Evolutionary conservation across 2,797 vertebrate species (phyloP), one percentile per base, ranked within the genome.

Genomic region (Gadopsis bispinosus): DNA sequence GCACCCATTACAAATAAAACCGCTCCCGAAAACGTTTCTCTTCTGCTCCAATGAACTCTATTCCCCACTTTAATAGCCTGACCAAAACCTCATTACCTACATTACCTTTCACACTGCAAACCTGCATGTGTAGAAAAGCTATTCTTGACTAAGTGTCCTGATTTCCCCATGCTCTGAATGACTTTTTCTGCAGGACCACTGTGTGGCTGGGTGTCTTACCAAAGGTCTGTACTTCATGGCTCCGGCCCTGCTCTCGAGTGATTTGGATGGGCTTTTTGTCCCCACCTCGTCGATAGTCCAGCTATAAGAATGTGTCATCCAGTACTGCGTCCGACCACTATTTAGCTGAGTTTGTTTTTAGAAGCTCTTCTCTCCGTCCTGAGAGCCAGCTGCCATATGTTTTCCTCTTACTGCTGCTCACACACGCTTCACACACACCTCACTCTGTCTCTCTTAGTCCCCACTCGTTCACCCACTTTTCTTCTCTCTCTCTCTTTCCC

Each of bases 151-250:
- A n/a, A 50, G 16, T 4, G 22, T 26, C 17, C 9, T 9, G n/a
- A 41, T 17, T 29, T 26, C 33, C 22, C 10, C 41, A 8, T 1
- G 6, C 29, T 54, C 73, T 17, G 4, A 39, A 3, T 10, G 59
- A 62, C 33, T 8, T 54, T 50, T 39, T 31, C 31, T 45, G n/a
- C 9, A 13, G 26, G 39, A 55, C 7, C 9, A 53, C 37, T 1
- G 31, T 16, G 26, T 1, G 17, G 55, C 59, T 37, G 54, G 10
- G n/a, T 20, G 62, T 87, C 94, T 95, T 91, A 95, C 95, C 95
- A 91, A 51, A 71, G 90, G 87, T 92, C 92, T 90, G 87, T 95
- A 94, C 90, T 94, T 96, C 93, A 95, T 95, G 86, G 79, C 65
- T 84, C 59, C 79, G 70, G 53, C 63, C n/a, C 78, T 75, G 69